Conservation (phyloP, 2,888 invertebrate genomes). For the Drosophila infuscata region DNA sequence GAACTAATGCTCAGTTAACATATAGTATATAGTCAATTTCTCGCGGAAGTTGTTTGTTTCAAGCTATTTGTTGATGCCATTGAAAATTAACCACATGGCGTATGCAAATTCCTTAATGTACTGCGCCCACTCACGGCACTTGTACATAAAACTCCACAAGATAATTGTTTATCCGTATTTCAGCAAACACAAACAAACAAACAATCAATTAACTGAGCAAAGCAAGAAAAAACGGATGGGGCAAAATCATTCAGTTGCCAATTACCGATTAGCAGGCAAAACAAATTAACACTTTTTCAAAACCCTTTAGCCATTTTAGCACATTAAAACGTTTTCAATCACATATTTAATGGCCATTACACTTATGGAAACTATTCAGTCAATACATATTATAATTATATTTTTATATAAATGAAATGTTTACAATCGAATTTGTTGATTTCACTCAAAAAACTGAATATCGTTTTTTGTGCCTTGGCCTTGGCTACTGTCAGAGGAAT, state of each 20-base stretch:
- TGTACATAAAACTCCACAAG: conserved; percentile 26
- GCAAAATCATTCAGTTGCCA: conserved; percentile 7
- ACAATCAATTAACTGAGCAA: conserved; percentile 16
- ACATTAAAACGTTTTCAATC: conserved; percentile 26
- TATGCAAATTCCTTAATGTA: conserved; percentile 52
- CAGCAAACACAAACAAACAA: conserved; percentile 47
- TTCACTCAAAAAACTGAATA: neutral
- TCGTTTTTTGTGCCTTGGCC: conserved; percentile 11
- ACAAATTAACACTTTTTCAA: conserved; percentile 36
- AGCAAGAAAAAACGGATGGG: neutral
- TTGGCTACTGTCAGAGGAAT: conserved; percentile 42
- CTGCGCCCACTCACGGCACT: conserved; percentile 55
- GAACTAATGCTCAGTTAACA: neutral
- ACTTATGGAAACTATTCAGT: neutral
- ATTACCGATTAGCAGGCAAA: conserved; percentile 25
- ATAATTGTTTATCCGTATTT: conserved; percentile 60
- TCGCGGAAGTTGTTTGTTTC: conserved; percentile 57
- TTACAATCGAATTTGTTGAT: neutral
- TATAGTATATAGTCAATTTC: too few relatives aligned
- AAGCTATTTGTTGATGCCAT: conserved; percentile 33
- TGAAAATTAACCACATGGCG: conserved; percentile 72
- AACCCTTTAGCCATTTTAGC: conserved; percentile 42
- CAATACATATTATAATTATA: neutral
- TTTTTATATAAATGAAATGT: neutral
- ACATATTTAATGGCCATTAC: neutral